These are phyloP conservation scores for Ascaphus truei DNA, from an alignment of 2,113 vertebrate species.

Conservation along the genomic window DNA sequence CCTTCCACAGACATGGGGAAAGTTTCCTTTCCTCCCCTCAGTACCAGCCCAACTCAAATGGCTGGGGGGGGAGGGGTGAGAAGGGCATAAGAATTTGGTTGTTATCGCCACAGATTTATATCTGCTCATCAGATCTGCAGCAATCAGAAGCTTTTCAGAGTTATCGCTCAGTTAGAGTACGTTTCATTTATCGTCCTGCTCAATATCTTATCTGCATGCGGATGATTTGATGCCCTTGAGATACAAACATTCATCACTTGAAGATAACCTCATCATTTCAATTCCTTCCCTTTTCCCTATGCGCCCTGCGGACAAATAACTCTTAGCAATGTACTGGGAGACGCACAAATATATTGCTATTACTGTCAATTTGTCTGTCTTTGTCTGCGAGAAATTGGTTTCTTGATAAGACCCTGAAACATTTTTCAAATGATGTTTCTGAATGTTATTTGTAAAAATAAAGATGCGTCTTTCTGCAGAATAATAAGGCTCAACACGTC, in stretches of 20 bases:
- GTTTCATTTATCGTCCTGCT: neutral
- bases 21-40: no score
- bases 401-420: neutral
- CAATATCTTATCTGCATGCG: neutral
- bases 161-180: no score
- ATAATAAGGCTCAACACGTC: no score
- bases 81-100: no score
- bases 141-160: no score
- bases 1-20: no score
- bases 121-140: no score
- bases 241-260: neutral
- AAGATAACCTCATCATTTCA: neutral
- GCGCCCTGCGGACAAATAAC: neutral
- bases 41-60: no score
- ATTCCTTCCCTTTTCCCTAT: no score
- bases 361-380: neutral
- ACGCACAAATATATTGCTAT: neutral
- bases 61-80: no score
- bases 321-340: neutral
- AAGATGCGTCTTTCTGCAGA: no score
- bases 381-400: neutral
- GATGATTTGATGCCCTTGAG: neutral
- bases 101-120: no score
- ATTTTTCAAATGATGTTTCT: neutral
- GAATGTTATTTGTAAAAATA: neutral